These are phyloP conservation scores for Edolisoma coerulescens DNA, from an alignment of 2,113 vertebrate genomes.

Conservation along the genomic window DNA sequence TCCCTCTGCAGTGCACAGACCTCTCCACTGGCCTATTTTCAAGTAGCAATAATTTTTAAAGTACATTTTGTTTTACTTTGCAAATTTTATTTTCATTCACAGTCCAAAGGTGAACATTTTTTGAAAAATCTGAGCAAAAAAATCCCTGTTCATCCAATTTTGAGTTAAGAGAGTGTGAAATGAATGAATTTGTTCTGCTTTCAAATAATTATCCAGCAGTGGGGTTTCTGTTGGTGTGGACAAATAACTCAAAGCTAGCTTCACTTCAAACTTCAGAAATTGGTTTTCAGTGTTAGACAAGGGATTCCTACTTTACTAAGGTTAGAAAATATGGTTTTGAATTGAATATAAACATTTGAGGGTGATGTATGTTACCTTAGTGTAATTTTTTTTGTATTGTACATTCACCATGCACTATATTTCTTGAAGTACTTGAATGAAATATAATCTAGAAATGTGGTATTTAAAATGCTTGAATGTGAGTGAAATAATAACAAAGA, in stretches of 20 bases:
- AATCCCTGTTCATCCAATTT: background rate
- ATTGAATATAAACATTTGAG: slow-evolving; percentile 29
- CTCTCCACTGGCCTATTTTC: background rate
- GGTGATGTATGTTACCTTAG: slow-evolving; percentile 11
- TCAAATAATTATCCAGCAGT: slow-evolving; percentile 27
- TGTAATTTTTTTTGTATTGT: background rate
- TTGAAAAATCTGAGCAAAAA: slow-evolving; percentile 2
- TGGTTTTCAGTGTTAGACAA: background rate
- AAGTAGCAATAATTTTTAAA: background rate
- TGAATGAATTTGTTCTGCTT: slow-evolving; percentile 43
- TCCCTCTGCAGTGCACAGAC: background rate
- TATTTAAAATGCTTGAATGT: background rate
- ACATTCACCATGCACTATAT: background rate
- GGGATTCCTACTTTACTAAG: slow-evolving; percentile 13
- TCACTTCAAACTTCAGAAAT: slow-evolving; percentile 3
- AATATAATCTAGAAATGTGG: background rate
- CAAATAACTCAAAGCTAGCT: slow-evolving; percentile 29
- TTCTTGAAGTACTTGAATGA: background rate
- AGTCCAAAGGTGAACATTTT: slow-evolving; percentile 13
- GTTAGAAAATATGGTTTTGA: slow-evolving; percentile 39
- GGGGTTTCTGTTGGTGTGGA: background rate
- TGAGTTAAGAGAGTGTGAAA: slow-evolving; percentile 39
- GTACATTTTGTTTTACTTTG: background rate
- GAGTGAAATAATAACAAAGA: background rate
- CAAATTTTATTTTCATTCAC: background rate